phyloP scores from a whole-genome alignment of 53 echinoderm and acorn worm species.

The Holothuria leucospilota region DNA sequence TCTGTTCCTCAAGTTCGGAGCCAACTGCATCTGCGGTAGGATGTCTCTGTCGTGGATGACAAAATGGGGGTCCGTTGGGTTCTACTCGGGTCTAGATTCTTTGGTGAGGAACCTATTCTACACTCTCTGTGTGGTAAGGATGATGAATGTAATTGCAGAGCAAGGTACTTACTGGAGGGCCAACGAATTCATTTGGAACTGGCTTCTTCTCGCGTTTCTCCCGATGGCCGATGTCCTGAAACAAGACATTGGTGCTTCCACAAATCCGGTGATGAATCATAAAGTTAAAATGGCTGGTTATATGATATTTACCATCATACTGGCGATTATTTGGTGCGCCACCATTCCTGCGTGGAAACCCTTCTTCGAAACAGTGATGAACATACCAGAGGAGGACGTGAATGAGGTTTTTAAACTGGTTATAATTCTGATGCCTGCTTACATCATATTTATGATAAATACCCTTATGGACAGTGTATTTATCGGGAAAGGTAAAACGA shows the following conservation, averaged over 20 bases:
- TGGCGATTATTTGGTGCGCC: conserved; percentile 27
- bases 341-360: conserved; percentile 35
- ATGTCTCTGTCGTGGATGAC: conserved; percentile 31
- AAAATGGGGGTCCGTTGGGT: conserved; percentile 30
- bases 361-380: conserved; percentile 37
- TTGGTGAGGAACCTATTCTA: conserved; percentile 35
- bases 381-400: background rate
- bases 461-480: conserved; percentile 35
- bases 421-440: conserved; percentile 31
- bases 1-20: background rate
- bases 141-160: conserved; percentile 34
- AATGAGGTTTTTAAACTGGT: conserved; percentile 17
- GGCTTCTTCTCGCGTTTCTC: conserved; percentile 15
- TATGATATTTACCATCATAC: background rate
- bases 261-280: conserved; percentile 21
- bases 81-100: conserved; percentile 41
- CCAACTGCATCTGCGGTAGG: background rate
- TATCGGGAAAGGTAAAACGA: conserved; percentile 30
- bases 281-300: conserved; percentile 29
- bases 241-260: conserved; percentile 33
- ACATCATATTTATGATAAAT: conserved; percentile 24
- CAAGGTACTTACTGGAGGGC: conserved; percentile 30
- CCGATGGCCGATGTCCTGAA: conserved; percentile 6
- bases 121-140: conserved; percentile 16
- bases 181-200: conserved; percentile 22